Evolutionary conservation across 2,797 vertebrate species (phyloP).

Genomic region (Eremophila alpestris): DNA sequence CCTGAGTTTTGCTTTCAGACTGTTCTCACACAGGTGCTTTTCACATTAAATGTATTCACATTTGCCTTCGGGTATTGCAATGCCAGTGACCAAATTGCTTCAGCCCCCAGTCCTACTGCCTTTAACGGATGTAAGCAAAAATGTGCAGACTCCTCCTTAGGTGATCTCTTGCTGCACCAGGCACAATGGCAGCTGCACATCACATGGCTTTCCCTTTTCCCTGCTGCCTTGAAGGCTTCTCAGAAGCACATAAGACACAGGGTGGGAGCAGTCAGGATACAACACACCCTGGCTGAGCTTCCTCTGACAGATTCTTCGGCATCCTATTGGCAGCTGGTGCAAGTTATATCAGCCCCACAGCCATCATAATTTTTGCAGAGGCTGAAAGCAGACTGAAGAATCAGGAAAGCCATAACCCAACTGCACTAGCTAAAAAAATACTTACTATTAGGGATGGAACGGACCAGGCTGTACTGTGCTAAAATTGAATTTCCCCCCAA

Average conservation of each 20-base stretch:
- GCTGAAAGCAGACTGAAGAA: not conserved
- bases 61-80: not conserved
- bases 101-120: not conserved
- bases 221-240: not conserved
- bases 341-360: constrained; percentile 5
- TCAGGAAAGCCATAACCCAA: constrained; percentile 24
- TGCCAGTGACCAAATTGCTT: not conserved
- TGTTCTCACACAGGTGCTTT: not conserved
- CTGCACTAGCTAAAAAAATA: not conserved
- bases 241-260: not conserved
- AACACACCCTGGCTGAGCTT: not conserved
- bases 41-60: not conserved
- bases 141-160: not conserved
- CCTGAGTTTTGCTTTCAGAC: not conserved
- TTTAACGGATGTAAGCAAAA: not conserved
- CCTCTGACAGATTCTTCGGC: not conserved
- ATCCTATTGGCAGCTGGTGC: constrained; percentile 12
- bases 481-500: constrained; percentile 46
- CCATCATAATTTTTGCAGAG: not conserved
- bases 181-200: not conserved
- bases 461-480: constrained; percentile 11
- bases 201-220: not conserved
- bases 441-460: not conserved
- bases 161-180: not conserved
- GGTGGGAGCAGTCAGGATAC: not conserved